Percentiles rank a stretch among this genome's conserved stretches.
phyloP scores from a whole-genome alignment of 1,140 invertebrate species.

The Diorhabda carinulata region DNA sequence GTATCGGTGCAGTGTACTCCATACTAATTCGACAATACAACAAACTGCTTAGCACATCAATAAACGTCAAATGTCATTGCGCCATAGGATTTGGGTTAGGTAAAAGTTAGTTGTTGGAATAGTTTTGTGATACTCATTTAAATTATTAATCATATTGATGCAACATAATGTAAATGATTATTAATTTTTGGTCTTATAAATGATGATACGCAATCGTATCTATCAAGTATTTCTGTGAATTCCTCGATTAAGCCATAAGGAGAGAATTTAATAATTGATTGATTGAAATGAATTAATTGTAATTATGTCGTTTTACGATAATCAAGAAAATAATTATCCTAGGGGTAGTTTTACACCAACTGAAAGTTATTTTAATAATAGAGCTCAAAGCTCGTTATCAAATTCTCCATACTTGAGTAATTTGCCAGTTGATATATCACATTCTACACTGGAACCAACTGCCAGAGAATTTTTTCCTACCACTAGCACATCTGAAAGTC shows the following conservation, averaged over 20 bases:
- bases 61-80: background rate
- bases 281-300: conserved; percentile 9
- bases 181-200: too few species aligned
- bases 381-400: background rate
- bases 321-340: background rate
- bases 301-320: conserved; percentile 7
- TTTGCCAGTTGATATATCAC: background rate
- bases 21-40: too few species aligned
- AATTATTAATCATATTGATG: background rate
- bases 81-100: background rate
- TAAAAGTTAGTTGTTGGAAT: background rate
- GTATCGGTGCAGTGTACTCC: too few species aligned
- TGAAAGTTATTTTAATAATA: background rate
- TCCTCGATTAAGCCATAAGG: conserved; percentile 26
- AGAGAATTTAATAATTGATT: conserved; percentile 16
- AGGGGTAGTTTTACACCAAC: background rate
- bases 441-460: conserved; percentile 17
- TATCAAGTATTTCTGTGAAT: background rate
- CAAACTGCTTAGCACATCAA: too few species aligned
- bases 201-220: background rate
- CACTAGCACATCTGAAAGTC: background rate
- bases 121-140: background rate
- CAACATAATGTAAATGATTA: background rate
- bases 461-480: conserved; percentile 18
- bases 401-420: background rate